phyloP scores from a whole-genome alignment of 2,797 vertebrate species.

The Phrynocephalus guinanensis region DNA sequence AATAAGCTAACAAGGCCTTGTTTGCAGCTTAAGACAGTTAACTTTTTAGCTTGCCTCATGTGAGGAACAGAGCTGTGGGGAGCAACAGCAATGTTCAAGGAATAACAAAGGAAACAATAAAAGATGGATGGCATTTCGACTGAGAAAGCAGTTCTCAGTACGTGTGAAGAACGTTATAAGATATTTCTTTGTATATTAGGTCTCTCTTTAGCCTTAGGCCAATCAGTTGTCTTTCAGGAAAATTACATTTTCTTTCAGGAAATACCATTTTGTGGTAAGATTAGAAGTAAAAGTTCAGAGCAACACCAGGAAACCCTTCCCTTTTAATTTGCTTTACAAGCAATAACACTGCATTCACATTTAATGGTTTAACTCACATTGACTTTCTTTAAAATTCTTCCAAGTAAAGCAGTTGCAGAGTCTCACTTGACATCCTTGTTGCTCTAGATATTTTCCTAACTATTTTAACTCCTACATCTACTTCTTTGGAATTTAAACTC shows the following conservation, averaged over 20 bases:
- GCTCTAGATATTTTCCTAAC: neutral
- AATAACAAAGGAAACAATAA: neutral
- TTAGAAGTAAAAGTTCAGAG: slow-evolving; percentile 3
- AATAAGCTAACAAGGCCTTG: neutral
- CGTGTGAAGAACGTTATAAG: neutral
- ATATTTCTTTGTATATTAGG: neutral
- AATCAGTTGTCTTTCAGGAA: neutral
- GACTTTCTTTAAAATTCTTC: slow-evolving; percentile 3
- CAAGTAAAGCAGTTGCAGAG: neutral
- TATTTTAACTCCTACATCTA: neutral
- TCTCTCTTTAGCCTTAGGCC: neutral
- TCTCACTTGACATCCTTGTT: neutral
- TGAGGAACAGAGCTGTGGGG: neutral
- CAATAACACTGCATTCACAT: neutral
- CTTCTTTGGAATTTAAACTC: neutral
- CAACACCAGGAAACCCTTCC: neutral
- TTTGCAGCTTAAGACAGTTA: neutral
- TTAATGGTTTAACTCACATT: neutral
- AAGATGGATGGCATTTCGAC: neutral
- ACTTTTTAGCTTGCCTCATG: neutral
- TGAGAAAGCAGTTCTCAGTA: neutral
- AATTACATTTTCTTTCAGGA: neutral
- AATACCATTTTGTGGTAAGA: neutral
- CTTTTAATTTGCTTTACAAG: neutral
- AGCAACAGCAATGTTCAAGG: neutral